phyloP scores from a whole-genome alignment of 2,797 vertebrate species.

The Enteromius argenteus region DNA sequence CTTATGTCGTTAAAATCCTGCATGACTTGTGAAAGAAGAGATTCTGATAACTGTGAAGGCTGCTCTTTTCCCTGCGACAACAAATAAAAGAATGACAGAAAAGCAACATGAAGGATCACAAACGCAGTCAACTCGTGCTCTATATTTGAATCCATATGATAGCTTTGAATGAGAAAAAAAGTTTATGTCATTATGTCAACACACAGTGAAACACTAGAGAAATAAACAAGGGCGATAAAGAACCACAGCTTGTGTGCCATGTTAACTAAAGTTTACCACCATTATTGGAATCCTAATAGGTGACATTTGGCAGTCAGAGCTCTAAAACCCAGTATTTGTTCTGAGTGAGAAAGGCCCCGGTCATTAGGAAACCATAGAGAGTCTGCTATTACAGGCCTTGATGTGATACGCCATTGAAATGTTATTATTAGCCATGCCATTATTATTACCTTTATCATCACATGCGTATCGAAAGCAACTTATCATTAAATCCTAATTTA shows the following conservation, averaged over 20 bases:
- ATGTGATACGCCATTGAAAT: constrained; percentile 62
- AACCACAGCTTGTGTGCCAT: constrained; percentile 55
- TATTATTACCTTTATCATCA: constrained; percentile 71
- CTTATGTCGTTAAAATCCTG: not conserved
- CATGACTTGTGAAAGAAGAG: not conserved
- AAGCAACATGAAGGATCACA: not conserved
- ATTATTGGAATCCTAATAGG: constrained; percentile 72
- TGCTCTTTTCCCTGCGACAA: not conserved
- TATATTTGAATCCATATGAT: not conserved
- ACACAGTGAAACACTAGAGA: not conserved
- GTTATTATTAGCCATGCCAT: constrained; percentile 75
- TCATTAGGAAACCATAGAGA: constrained; percentile 71
- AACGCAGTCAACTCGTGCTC: not conserved
- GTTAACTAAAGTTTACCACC: constrained; percentile 71
- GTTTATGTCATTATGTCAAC: too few species aligned
- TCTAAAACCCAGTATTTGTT: constrained; percentile 71
- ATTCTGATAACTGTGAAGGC: not conserved
- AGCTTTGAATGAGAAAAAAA: not conserved
- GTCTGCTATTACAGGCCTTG: constrained; percentile 71
- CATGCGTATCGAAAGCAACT: constrained; percentile 73
- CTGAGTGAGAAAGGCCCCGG: constrained; percentile 65
- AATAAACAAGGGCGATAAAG: constrained; percentile 37
- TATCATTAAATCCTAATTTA: constrained; percentile 69
- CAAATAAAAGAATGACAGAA: not conserved
- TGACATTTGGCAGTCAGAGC: constrained; percentile 65